Evolutionary conservation across 2,888 invertebrate species (phyloP).

Genomic region (Drosophila aldrichi): DNA sequence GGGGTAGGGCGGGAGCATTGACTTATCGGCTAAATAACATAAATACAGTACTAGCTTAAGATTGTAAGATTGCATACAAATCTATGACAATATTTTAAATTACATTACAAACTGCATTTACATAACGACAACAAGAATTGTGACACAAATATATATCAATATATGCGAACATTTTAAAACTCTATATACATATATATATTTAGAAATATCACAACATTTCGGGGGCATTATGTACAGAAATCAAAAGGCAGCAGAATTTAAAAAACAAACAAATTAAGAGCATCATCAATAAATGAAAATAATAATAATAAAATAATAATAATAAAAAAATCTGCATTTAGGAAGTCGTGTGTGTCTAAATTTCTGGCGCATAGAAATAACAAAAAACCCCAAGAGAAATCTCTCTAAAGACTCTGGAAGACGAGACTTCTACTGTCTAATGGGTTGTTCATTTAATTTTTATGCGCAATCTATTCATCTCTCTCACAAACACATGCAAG

Average conservation of each 20-base stretch:
- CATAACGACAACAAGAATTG: conserved; percentile 57
- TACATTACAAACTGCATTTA: conserved; percentile 42
- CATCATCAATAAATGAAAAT: not conserved
- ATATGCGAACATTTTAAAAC: conserved; percentile 37
- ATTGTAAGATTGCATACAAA: conserved; percentile 43
- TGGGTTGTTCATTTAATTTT: conserved; percentile 73
- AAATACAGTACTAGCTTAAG: conserved; percentile 44
- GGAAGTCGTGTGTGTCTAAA: conserved; percentile 65
- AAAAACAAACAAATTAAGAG: not conserved
- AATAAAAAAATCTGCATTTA: conserved; percentile 31
- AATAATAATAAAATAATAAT: not conserved
- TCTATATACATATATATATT: conserved; percentile 47
- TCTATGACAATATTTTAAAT: conserved; percentile 32
- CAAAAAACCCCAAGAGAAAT: conserved; percentile 22
- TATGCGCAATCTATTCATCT: conserved; percentile 83
- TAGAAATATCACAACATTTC: conserved; percentile 70
- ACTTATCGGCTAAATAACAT: conserved; percentile 43
- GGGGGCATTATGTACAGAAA: conserved; percentile 49
- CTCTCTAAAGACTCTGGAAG: not conserved
- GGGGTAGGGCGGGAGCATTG: not conserved
- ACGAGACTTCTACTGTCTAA: not conserved
- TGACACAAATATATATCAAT: conserved; percentile 56
- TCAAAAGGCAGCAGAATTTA: conserved; percentile 25
- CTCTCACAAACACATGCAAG: conserved; percentile 75
- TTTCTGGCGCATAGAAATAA: conserved; percentile 77